These are phyloP conservation scores for Australoheros scitulus DNA, from an alignment of 2,113 vertebrate genomes.

Conservation along the genomic window DNA sequence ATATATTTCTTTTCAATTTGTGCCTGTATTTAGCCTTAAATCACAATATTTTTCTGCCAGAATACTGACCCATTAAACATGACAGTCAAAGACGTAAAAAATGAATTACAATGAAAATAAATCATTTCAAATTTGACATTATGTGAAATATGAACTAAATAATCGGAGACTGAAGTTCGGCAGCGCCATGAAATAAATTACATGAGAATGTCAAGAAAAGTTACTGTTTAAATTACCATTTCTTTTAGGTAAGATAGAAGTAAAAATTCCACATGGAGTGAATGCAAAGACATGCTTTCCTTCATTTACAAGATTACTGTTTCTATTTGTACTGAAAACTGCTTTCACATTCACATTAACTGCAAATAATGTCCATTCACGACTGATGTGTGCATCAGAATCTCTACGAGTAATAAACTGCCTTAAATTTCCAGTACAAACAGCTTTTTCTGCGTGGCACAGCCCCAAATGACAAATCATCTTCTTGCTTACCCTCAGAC, in stretches of 20 bases:
- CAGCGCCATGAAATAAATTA: constrained; percentile 50
- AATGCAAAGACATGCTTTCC: constrained; percentile 74
- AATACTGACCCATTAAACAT: constrained; percentile 36
- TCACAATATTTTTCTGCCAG: constrained; percentile 52
- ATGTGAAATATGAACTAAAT: constrained; percentile 25
- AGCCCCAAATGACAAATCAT: constrained; percentile 66
- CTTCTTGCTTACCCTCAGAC: constrained; percentile 73
- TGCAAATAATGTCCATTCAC: constrained; percentile 67
- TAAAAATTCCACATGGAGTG: constrained; percentile 57
- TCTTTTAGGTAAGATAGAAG: constrained; percentile 49
- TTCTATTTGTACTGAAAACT: constrained; percentile 68
- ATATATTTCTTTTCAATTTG: constrained; percentile 15
- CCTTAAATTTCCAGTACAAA: constrained; percentile 72
- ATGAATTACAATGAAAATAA: background rate
- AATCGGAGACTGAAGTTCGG: constrained; percentile 28
- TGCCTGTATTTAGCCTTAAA: constrained; percentile 36
- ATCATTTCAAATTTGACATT: constrained; percentile 18
- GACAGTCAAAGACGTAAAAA: constrained; percentile 17
- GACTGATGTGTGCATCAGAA: constrained; percentile 63
- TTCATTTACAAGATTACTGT: constrained; percentile 74
- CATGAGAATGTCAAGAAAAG: constrained; percentile 47
- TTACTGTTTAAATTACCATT: constrained; percentile 57
- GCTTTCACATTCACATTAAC: constrained; percentile 73
- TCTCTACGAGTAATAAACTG: constrained; percentile 64
- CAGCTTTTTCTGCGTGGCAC: constrained; percentile 64